Conservation (phyloP, 2,888 invertebrate genomes). For the Heteromurus nitidus region DNA sequence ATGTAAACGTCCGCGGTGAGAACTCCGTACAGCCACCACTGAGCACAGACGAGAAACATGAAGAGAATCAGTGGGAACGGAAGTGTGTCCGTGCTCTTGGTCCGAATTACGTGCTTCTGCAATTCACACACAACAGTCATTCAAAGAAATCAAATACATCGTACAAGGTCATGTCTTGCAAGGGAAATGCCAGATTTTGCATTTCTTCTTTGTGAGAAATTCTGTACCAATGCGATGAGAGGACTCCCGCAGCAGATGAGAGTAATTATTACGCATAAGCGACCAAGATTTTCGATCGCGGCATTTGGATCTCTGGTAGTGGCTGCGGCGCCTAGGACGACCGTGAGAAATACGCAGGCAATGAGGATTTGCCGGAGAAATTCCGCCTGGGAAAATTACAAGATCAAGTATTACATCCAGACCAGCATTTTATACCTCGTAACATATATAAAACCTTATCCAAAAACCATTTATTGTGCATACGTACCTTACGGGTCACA, state of each 20-base stretch:
- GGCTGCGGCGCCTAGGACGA: constrained; percentile 39
- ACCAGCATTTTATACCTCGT: background rate
- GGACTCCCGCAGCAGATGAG: constrained; percentile 75
- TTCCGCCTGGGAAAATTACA: constrained; percentile 44
- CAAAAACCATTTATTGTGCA: background rate
- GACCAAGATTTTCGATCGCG: constrained; percentile 49
- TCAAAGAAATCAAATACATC: constrained; percentile 24
- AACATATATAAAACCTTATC: background rate
- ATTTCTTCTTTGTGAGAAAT: background rate
- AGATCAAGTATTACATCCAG: background rate
- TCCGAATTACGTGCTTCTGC: constrained; percentile 85
- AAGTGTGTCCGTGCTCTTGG: constrained; percentile 88
- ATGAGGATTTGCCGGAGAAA: constrained; percentile 65
- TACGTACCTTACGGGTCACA: constrained; percentile 63
- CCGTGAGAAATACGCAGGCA: constrained; percentile 49
- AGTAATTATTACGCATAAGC: constrained; percentile 44
- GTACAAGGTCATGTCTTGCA: constrained; percentile 22
- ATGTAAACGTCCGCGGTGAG: constrained; percentile 85
- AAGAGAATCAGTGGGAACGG: constrained; percentile 92
- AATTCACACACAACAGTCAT: constrained; percentile 62
- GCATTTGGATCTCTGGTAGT: constrained; percentile 17
- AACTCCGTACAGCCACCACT: constrained; percentile 89
- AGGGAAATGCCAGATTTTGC: background rate
- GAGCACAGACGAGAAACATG: constrained; percentile 85
- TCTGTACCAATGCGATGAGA: constrained; percentile 75